Percentiles rank a stretch among this genome's conserved stretches.
phyloP scores from a whole-genome alignment of 2,888 invertebrate species.

The Malachius bipustulatus region DNA sequence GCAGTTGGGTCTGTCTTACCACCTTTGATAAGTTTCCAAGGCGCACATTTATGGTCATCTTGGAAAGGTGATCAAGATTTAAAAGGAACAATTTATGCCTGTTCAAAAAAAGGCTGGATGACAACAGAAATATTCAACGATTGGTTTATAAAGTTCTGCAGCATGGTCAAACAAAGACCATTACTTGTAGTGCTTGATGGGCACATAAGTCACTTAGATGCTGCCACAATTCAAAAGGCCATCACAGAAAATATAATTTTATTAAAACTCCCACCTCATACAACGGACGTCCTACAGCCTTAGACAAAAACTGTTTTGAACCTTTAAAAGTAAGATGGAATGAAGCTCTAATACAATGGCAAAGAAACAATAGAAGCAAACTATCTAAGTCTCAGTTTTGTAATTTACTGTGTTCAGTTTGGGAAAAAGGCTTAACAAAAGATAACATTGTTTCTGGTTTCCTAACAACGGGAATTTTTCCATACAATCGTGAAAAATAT shows the following conservation, averaged over 20 bases:
- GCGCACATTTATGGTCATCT: slow-evolving; percentile 19
- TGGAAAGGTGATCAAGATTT: slow-evolving; percentile 18
- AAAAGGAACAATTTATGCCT: slow-evolving; percentile 14
- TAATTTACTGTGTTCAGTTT: no score
- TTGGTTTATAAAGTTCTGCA: slow-evolving; percentile 17
- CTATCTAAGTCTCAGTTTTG: slow-evolving; percentile 6
- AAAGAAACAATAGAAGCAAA: slow-evolving; percentile 8
- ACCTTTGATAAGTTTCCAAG: slow-evolving; percentile 12
- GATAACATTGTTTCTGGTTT: no score
- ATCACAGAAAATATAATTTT: slow-evolving; percentile 9
- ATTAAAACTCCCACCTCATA: slow-evolving; percentile 8
- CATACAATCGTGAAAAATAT: no score
- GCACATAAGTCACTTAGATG: slow-evolving; percentile 17
- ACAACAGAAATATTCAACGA: slow-evolving; percentile 16
- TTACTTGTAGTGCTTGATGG: slow-evolving; percentile 18
- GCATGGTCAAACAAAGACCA: slow-evolving; percentile 15
- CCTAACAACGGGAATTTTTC: no score
- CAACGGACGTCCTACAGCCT: no score
- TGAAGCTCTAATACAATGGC: slow-evolving; percentile 11
- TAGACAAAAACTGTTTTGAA: slow-evolving; percentile 12
- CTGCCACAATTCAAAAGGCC: slow-evolving; percentile 13
- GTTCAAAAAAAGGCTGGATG: slow-evolving; percentile 19
- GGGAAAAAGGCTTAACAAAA: no score
- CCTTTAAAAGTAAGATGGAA: slow-evolving; percentile 13
- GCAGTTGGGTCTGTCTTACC: no score